Conservation (phyloP, 1,140 invertebrate genomes). For the Drosophila funebris region DNA sequence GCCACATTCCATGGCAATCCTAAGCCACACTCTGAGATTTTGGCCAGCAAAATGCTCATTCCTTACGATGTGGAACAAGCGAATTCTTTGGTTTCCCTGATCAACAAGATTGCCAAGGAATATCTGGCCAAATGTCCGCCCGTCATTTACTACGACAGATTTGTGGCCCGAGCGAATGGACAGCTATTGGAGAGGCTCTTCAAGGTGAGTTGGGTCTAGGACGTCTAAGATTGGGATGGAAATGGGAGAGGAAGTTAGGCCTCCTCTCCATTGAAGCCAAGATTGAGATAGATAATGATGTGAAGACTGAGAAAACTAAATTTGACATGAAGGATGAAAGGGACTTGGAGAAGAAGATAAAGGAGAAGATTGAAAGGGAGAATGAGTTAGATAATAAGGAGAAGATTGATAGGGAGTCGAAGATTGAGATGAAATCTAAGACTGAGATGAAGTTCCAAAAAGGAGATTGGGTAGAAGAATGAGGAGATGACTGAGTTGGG, state of each 20-base stretch:
- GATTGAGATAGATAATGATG: background rate
- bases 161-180: constrained; percentile 85
- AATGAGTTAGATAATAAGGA: no score
- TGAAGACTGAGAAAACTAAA: background rate
- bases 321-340: no score
- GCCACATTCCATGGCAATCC: constrained; percentile 85
- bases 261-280: no score
- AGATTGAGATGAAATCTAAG: no score
- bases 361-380: no score
- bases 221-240: no score
- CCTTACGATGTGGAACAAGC: constrained; percentile 82
- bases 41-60: constrained; percentile 84
- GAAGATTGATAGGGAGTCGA: background rate
- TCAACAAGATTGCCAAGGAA: constrained; percentile 85
- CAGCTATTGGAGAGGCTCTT: constrained; percentile 86
- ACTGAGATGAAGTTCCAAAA: no score
- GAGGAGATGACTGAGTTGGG: no score
- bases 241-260: no score
- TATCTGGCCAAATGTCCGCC: constrained; percentile 86
- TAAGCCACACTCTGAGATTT: constrained; percentile 85
- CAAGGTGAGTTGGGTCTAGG: constrained; percentile 76
- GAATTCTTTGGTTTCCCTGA: constrained; percentile 85
- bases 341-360: no score
- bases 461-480: no score
- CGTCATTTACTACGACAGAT: constrained; percentile 87